Evolutionary conservation across 2,113 vertebrate genomes (phyloP).

Genomic region (Cryptoleucopteryx plumbea): DNA sequence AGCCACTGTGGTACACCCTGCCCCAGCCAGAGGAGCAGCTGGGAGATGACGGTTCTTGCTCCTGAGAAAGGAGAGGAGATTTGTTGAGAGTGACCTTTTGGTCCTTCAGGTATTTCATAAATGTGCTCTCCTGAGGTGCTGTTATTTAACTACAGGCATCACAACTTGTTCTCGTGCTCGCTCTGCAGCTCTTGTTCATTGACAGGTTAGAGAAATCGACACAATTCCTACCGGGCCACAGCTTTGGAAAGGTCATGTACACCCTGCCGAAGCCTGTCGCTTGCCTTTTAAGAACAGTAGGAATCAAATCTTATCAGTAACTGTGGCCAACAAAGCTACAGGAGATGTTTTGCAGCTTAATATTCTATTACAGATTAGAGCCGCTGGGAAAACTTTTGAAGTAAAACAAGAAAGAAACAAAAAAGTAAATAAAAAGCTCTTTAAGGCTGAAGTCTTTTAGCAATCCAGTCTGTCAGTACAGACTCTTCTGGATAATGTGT

Average conservation of each 20-base stretch:
- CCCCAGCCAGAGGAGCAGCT: not conserved
- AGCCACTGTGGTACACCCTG: rapidly evolving
- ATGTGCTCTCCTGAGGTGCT: conserved; percentile 24
- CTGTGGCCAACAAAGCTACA: conserved; percentile 19
- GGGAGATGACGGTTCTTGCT: not conserved
- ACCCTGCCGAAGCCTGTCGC: not conserved
- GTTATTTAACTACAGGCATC: conserved; percentile 28
- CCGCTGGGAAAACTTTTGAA: not conserved
- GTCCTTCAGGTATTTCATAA: conserved; percentile 42
- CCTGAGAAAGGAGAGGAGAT: not conserved
- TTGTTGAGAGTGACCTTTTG: not conserved
- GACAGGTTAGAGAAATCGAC: not conserved
- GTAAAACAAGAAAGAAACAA: not conserved
- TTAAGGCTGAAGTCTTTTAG: not conserved
- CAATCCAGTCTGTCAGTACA: not conserved
- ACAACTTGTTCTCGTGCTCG: conserved; percentile 27
- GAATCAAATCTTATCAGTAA: conserved; percentile 40
- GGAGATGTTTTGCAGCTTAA: conserved; percentile 20
- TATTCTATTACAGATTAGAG: conserved; percentile 16
- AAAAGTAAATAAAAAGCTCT: not conserved
- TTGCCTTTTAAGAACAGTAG: conserved; percentile 32
- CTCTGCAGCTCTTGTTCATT: not conserved
- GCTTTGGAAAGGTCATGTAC: conserved; percentile 24
- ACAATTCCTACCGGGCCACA: not conserved
- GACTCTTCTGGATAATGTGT: not conserved